Percentiles rank a stretch among this genome's conserved stretches.
phyloP scores from a whole-genome alignment of 2,797 vertebrate species.

The Antrozous pallidus region DNA sequence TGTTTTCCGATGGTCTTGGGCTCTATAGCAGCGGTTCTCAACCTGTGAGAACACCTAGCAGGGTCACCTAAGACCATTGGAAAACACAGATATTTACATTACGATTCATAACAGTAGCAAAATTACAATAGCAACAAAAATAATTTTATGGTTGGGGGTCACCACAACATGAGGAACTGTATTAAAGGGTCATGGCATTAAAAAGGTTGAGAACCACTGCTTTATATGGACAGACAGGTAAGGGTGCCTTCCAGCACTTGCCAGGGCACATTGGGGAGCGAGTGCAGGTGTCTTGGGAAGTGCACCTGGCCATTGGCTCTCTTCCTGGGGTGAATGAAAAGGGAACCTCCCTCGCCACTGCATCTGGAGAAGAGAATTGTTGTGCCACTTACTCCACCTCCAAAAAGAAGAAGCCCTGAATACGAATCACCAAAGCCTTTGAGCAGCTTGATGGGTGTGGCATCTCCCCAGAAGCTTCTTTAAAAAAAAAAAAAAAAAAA shows the following conservation, averaged over 20 bases:
- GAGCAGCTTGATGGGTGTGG: background rate
- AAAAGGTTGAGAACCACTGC: too few relatives aligned
- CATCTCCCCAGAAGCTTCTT: background rate
- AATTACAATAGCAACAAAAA: too few relatives aligned
- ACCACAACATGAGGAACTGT: too few relatives aligned
- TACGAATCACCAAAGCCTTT: background rate
- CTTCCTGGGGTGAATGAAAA: background rate
- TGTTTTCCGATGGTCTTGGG: too few relatives aligned
- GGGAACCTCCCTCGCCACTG: background rate
- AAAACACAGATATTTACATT: too few relatives aligned
- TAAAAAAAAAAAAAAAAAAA: too few relatives aligned
- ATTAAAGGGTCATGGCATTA: too few relatives aligned
- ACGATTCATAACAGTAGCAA: too few relatives aligned
- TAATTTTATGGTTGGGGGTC: too few relatives aligned
- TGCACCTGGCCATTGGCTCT: rapidly evolving
- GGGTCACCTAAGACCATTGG: too few relatives aligned
- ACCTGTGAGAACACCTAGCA: too few relatives aligned
- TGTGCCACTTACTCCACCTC: background rate
- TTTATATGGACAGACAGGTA: background rate
- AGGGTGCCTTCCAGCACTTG: background rate
- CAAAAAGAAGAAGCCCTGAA: background rate
- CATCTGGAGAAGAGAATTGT: background rate
- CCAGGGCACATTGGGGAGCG: rapidly evolving
- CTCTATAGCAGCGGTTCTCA: too few relatives aligned
- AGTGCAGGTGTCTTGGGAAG: background rate